phyloP scores from a whole-genome alignment of 2,113 vertebrate species.

The Sturnus vulgaris region DNA sequence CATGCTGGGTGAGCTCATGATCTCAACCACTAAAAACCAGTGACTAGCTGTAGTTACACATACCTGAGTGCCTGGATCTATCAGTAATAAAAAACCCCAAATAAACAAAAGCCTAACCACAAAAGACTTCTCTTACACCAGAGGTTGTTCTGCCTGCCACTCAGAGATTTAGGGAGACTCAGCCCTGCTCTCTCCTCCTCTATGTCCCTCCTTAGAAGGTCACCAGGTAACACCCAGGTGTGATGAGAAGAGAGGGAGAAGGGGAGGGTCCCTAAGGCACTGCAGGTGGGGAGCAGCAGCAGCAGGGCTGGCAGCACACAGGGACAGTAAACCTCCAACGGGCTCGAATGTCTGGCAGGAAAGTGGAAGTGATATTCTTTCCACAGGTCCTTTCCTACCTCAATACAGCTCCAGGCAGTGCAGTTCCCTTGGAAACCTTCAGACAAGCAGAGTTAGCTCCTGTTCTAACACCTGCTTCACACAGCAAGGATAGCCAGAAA shows the following conservation, averaged over 20 bases:
- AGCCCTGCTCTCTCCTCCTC: neutral
- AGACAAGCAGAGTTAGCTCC: neutral
- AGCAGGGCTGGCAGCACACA: neutral
- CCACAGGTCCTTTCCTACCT: neutral
- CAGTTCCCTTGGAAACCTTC: constrained; percentile 1
- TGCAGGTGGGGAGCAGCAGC: neutral
- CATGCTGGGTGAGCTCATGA: neutral
- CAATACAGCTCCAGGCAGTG: neutral
- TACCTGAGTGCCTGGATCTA: neutral
- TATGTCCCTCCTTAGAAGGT: neutral
- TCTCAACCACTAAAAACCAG: neutral
- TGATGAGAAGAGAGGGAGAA: neutral
- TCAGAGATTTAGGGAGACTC: neutral
- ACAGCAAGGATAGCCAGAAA: neutral
- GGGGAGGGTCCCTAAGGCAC: neutral
- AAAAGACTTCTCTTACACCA: neutral
- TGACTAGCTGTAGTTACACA: neutral
- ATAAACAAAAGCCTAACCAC: neutral
- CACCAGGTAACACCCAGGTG: neutral
- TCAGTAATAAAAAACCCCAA: neutral
- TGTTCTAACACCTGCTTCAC: neutral
- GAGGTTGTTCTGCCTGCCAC: neutral
- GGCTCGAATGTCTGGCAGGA: neutral
- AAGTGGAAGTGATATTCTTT: neutral
- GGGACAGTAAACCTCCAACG: neutral